Evolutionary conservation across 2,113 vertebrate genomes (phyloP).

Genomic region (Hyperopisus bebe): DNA sequence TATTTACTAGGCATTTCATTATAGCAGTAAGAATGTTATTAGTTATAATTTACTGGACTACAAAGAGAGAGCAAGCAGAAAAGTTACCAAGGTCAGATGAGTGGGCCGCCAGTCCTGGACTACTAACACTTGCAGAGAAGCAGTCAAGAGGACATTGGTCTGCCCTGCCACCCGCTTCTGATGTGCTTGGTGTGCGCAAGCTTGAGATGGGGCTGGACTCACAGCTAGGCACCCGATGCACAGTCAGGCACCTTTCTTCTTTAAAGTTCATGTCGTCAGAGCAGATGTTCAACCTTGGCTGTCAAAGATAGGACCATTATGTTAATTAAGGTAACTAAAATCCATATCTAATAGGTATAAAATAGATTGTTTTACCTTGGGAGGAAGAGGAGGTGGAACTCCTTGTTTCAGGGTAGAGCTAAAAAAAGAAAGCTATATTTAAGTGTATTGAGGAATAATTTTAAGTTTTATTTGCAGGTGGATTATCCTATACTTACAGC

Average conservation of each 20-base stretch:
- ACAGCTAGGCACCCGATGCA: conserved; percentile 72
- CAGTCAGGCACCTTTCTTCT: conserved; percentile 74
- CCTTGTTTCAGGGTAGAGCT: conserved; percentile 83
- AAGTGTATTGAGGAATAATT: neutral
- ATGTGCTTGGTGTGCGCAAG: conserved; percentile 77
- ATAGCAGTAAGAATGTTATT: neutral
- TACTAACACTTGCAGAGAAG: conserved; percentile 74
- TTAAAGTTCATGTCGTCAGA: conserved; percentile 74
- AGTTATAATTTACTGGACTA: neutral
- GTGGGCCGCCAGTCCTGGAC: conserved; percentile 64
- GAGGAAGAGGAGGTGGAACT: conserved; percentile 83
- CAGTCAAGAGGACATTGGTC: conserved; percentile 60
- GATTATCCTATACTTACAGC: conserved; percentile 62
- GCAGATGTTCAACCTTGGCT: conserved; percentile 76
- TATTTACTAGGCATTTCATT: neutral
- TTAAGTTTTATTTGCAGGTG: neutral
- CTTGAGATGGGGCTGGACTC: conserved; percentile 65
- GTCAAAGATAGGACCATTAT: conserved; percentile 24
- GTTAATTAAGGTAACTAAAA: neutral
- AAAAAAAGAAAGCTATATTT: conserved; percentile 35
- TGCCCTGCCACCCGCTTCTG: conserved; percentile 63
- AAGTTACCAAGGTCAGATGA: conserved; percentile 54
- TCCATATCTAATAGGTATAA: neutral
- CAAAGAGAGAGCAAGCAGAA: neutral
- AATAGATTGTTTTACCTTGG: conserved; percentile 70